Percentiles rank a stretch among this genome's conserved stretches.
These are phyloP conservation scores for Rhyacophila brunnea DNA, from an alignment of 1,140 invertebrate genomes.

Conservation along the genomic window DNA sequence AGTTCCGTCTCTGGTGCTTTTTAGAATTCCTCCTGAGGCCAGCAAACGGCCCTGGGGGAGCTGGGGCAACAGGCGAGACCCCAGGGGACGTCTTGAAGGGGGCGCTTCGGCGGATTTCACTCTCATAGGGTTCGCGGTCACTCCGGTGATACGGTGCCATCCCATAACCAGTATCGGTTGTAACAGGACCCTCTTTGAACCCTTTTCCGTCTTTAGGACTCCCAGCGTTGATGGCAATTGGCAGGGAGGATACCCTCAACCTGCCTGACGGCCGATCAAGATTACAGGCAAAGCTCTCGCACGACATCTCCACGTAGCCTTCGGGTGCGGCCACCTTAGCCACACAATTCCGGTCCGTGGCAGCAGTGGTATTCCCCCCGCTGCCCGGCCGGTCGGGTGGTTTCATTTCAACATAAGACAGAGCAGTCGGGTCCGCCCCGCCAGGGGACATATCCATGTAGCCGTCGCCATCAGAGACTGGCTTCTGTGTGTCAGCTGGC, in stretches of 20 bases:
- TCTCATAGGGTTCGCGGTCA: conserved; percentile 14
- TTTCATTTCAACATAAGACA: conserved; percentile 41
- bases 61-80: conserved; percentile 37
- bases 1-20: conserved; percentile 41
- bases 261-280: conserved; percentile 17
- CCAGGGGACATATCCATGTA: conserved; percentile 60
- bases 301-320: conserved; percentile 64
- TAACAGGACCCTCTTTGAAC: conserved; percentile 6
- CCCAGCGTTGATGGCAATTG: conserved; percentile 53
- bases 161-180: conserved; percentile 24
- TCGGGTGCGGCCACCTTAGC: conserved; percentile 41
- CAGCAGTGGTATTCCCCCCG: conserved; percentile 21
- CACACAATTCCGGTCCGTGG: conserved; percentile 8
- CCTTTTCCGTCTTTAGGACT: conserved; percentile 17
- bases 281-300: conserved; percentile 18
- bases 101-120: conserved; percentile 37
- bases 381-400: conserved; percentile 20
- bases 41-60: conserved; percentile 40
- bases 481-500: conserved; percentile 2
- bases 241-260: conserved; percentile 50
- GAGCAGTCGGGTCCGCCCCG: conserved; percentile 29
- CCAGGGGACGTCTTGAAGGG: conserved; percentile 44
- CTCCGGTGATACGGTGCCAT: conserved; percentile 3
- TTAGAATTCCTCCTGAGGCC: conserved; percentile 41
- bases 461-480: conserved; percentile 48